Evolutionary conservation across 30 jellyfish, hydroid and myxozoan species (phyloP), one percentile per base, ranked within the genome.

Genomic region (Turritopsis dohrnii): DNA sequence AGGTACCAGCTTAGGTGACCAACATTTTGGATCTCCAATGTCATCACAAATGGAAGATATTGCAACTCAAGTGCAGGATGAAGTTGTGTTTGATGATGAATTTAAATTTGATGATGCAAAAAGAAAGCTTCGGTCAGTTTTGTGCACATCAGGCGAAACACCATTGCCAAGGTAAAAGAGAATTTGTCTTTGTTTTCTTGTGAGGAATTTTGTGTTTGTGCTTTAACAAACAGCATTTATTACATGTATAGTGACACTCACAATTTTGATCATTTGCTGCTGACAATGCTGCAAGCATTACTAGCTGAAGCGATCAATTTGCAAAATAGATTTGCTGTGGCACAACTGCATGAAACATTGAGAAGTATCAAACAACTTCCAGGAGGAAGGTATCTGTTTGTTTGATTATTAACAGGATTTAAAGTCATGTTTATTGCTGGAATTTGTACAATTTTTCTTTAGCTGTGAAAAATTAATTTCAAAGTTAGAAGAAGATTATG

Each of bases 321-420:
- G 22, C 96, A 94, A 73, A 96, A 94, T 75, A 90, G 99, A 66
- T 94, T 95, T 18, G 87, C 89, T 31, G 99, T 94, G 52, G 99
- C 99, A 60, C 99, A 94, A 86, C 88, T 94, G 31, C 99, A 94
- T 75, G 99, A 94, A 77, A 94, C 99, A n/a, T 84, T 94, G 89
- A 86, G 99, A 72, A 94, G 99, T 76, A 94, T 94, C 18, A 79
- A 88, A 84, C 96, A 94, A 81, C 82, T 94, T 53, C 96, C 99
- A 29, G 75, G 54, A 16, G 96, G 87, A 83, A 94, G 96, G 99
- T 88, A 53, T 17, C n/a, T n/a, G n/a, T n/a, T n/a, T n/a, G n/a
- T n/a, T n/a, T n/a, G n/a, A n/a, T n/a, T n/a, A n/a, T n/a, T n/a
- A n/a, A n/a, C n/a, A n/a, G n/a, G n/a, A n/a, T n/a, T n/a, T n/a